These are phyloP conservation scores for Asbolus verrucosus DNA, from an alignment of 1,140 invertebrate species.

Conservation along the genomic window DNA sequence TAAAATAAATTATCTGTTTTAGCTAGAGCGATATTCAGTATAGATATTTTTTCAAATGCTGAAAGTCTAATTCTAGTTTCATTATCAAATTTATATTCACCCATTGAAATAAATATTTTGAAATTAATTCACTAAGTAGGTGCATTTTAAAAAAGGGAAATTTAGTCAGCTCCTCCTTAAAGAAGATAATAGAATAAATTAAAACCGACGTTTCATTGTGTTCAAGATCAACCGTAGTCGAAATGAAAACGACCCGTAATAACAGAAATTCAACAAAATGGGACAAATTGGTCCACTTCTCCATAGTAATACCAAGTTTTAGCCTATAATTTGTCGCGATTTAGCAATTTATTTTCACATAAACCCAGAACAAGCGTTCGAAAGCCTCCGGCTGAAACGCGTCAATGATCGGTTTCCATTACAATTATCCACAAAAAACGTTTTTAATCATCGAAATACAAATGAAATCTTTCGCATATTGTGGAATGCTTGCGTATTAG, in stretches of 20 bases:
- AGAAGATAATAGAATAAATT: too few species aligned
- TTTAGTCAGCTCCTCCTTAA: too few species aligned
- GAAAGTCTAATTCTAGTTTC: too few species aligned
- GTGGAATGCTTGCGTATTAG: not conserved
- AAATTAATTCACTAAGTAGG: too few species aligned
- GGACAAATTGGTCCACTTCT: slow-evolving; percentile 41
- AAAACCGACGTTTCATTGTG: not conserved
- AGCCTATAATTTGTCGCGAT: slow-evolving; percentile 49
- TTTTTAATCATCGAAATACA: slow-evolving; percentile 6
- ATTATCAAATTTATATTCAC: too few species aligned
- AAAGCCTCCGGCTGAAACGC: slow-evolving; percentile 1
- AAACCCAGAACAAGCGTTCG: not conserved
- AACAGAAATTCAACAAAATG: slow-evolving; percentile 45
- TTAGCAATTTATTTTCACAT: slow-evolving; percentile 43
- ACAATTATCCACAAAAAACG: slow-evolving; percentile 12
- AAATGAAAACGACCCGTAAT: slow-evolving; percentile 48
- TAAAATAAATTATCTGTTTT: too few species aligned
- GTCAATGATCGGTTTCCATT: not conserved
- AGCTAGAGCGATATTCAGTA: too few species aligned
- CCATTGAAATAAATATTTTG: too few species aligned
- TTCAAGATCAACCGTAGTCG: not conserved
- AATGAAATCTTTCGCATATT: slow-evolving; percentile 17
- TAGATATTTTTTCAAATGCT: too few species aligned
- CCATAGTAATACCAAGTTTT: not conserved
- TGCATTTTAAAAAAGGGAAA: too few species aligned